A percentile compares a stretch with the other conserved stretches of the same genome.
phyloP scores from a whole-genome alignment of 1,140 invertebrate species.

The Portunus trituberculatus region DNA sequence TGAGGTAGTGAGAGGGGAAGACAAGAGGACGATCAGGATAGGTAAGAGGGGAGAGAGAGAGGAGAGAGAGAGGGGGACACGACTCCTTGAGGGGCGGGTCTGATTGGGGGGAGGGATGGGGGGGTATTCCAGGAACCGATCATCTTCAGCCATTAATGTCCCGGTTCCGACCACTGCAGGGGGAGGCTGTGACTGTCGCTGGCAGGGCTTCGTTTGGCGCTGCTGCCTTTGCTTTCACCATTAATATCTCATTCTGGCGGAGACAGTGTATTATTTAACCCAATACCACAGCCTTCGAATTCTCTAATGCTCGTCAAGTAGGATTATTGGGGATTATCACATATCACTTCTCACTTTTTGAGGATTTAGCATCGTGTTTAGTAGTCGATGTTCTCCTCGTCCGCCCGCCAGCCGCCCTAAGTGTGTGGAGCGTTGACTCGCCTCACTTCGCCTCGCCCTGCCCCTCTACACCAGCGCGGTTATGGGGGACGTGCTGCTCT shows the following conservation, averaged over 20 bases:
- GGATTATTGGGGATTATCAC: no score
- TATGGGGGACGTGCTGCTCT: no score
- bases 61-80: neutral
- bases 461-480: no score
- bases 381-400: no score
- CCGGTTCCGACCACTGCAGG: neutral
- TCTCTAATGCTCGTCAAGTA: no score
- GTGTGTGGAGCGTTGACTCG: no score
- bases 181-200: neutral
- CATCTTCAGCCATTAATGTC: conserved; percentile 1
- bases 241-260: neutral
- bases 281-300: no score
- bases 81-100: neutral
- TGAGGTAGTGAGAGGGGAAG: neutral
- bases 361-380: no score
- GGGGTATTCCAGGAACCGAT: conserved; percentile 29
- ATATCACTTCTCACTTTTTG: no score
- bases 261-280: neutral
- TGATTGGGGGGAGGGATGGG: neutral
- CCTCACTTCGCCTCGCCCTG: no score
- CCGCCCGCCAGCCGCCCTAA: no score
- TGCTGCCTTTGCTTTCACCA: neutral
- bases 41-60: neutral
- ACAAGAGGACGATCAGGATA: neutral
- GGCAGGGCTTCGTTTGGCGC: neutral